These are phyloP conservation scores for Caenorhabditis panamensis DNA, from an alignment of 2,888 invertebrate genomes.

Conservation along the genomic window DNA sequence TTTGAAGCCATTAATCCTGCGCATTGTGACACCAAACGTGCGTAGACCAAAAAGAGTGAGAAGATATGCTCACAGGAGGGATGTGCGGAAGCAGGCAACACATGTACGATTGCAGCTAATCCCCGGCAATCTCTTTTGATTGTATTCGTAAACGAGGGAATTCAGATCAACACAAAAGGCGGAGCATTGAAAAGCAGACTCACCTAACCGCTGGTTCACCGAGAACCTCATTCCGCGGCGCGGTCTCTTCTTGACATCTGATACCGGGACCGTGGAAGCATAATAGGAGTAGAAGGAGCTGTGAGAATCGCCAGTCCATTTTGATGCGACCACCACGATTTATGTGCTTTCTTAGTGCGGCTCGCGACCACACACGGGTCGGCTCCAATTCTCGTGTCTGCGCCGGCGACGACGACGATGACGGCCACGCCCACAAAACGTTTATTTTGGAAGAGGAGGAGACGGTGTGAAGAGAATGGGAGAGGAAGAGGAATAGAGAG, in stretches of 20 bases:
- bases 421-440: constrained; percentile 57
- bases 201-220: constrained; percentile 55
- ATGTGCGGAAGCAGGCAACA: constrained; percentile 6
- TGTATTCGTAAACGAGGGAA: not conserved
- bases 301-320: constrained; percentile 49
- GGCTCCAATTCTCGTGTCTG: constrained; percentile 54
- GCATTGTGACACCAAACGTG: constrained; percentile 54
- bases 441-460: constrained; percentile 43
- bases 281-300: constrained; percentile 30
- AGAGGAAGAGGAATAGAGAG: constrained; percentile 21
- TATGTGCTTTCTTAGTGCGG: constrained; percentile 12
- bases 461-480: constrained; percentile 16
- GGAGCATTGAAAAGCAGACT: constrained; percentile 18
- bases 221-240: constrained; percentile 47
- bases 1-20: constrained; percentile 59
- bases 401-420: constrained; percentile 42
- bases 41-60: constrained; percentile 20
- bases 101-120: constrained; percentile 40
- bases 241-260: constrained; percentile 42
- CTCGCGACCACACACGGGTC: constrained; percentile 18
- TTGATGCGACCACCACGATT: constrained; percentile 15
- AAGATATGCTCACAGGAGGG: constrained; percentile 23
- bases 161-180: too few relatives aligned
- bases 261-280: constrained; percentile 19
- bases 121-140: constrained; percentile 11